phyloP scores from a whole-genome alignment of 2,888 invertebrate species.

The Beris chalybata region DNA sequence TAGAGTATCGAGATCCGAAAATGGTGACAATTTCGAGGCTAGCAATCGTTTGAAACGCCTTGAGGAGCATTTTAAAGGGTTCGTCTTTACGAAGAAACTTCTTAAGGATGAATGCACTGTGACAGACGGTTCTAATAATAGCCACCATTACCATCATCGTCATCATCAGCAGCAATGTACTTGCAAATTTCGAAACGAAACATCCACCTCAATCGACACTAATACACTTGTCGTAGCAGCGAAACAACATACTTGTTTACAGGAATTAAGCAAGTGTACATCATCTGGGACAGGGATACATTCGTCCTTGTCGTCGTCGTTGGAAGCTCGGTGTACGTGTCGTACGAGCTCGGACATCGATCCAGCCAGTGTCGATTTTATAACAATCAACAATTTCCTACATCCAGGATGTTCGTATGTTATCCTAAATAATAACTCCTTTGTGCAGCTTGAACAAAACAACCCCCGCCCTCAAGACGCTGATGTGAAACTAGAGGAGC shows the following conservation, averaged over 20 bases:
- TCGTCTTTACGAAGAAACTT: conserved; percentile 38
- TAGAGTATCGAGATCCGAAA: neutral
- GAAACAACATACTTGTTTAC: conserved; percentile 27
- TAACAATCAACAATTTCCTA: too few species aligned
- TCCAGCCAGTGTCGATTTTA: conserved; percentile 1
- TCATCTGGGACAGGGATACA: conserved; percentile 11
- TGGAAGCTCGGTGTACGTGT: conserved; percentile 1
- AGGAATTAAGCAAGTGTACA: conserved; percentile 20
- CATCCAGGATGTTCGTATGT: too few species aligned
- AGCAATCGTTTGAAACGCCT: conserved; percentile 59
- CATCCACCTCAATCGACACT: too few species aligned
- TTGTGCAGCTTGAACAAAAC: too few species aligned
- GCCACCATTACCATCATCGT: neutral
- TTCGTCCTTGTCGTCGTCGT: conserved; percentile 27
- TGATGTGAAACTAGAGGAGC: too few species aligned
- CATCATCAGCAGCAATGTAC: too few species aligned
- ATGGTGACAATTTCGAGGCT: conserved; percentile 45
- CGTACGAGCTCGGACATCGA: conserved; percentile 18
- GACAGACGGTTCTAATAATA: conserved; percentile 30
- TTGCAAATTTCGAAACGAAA: too few species aligned
- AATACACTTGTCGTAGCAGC: neutral
- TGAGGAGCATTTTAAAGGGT: conserved; percentile 55
- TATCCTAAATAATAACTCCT: too few species aligned
- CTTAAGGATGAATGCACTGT: conserved; percentile 20
- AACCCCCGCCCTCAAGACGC: too few species aligned